These are phyloP conservation scores for Chrysolina haemoptera DNA, from an alignment of 2,888 invertebrate genomes.

Conservation along the genomic window DNA sequence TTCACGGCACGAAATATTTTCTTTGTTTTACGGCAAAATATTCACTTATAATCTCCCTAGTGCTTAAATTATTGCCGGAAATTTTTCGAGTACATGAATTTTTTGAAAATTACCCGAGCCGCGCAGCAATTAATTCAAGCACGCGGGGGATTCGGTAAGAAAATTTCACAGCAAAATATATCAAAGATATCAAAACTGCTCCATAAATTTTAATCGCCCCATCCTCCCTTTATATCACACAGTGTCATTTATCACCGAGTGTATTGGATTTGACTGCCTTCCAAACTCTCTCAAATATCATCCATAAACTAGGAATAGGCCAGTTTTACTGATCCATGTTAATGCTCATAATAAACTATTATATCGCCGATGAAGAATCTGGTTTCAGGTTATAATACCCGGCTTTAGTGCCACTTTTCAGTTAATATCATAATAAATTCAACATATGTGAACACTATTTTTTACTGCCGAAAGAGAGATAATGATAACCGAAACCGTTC, in stretches of 20 bases:
- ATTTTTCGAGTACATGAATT: too few species aligned
- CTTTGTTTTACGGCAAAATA: too few species aligned
- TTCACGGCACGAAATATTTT: background rate
- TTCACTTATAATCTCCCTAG: too few species aligned
- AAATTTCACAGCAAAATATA: too few species aligned
- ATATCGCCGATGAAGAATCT: conserved; percentile 60
- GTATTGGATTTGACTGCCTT: conserved; percentile 27
- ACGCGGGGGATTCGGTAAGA: too few species aligned
- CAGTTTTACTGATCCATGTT: conserved; percentile 29
- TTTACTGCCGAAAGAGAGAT: conserved; percentile 61
- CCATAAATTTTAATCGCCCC: background rate
- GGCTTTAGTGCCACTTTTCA: conserved; percentile 65
- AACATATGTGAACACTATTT: conserved; percentile 68
- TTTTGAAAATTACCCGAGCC: too few species aligned
- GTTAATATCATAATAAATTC: conserved; percentile 69
- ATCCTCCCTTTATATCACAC: conserved; percentile 10
- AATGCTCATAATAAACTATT: conserved; percentile 44
- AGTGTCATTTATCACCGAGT: conserved; percentile 1
- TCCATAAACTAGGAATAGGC: conserved; percentile 20
- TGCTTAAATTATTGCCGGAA: too few species aligned
- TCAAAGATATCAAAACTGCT: too few species aligned
- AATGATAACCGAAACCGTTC: conserved; percentile 58
- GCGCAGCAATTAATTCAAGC: too few species aligned
- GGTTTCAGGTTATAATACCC: conserved; percentile 58
- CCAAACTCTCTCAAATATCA: conserved; percentile 19